phyloP scores from a whole-genome alignment of 2,797 vertebrate genomes.

The Erethizon dorsatum region DNA sequence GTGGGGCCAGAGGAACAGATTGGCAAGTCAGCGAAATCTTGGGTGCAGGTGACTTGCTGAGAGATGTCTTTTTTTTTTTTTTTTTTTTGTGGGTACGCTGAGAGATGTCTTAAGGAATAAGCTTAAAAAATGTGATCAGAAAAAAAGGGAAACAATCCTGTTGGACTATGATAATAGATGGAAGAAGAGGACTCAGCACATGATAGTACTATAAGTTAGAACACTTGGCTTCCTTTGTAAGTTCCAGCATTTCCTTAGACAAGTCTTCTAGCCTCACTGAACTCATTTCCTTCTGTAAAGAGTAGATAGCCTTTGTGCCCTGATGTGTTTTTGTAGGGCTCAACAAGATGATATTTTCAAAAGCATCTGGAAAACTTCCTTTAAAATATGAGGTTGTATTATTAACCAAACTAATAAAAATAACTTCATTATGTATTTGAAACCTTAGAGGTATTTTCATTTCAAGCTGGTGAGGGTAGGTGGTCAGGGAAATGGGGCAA shows the following conservation, averaged over 20 bases:
- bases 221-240: background rate
- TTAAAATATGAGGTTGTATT: background rate
- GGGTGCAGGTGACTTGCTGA: background rate
- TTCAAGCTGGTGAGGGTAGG: background rate
- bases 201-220: background rate
- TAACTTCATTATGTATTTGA: background rate
- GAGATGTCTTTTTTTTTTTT: too few relatives aligned
- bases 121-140: background rate
- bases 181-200: background rate
- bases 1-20: background rate
- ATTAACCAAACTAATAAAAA: background rate
- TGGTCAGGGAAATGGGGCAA: background rate
- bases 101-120: background rate
- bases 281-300: background rate
- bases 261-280: background rate
- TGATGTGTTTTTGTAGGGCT: background rate
- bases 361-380: slow-evolving; percentile 46
- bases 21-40: background rate
- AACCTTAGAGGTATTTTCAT: background rate
- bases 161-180: background rate
- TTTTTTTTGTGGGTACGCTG: too few relatives aligned
- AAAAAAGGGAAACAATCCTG: background rate
- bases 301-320: background rate
- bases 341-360: background rate
- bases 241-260: background rate